Evolutionary conservation across 2,113 vertebrate species (phyloP).

Genomic region (Antigone vipio): DNA sequence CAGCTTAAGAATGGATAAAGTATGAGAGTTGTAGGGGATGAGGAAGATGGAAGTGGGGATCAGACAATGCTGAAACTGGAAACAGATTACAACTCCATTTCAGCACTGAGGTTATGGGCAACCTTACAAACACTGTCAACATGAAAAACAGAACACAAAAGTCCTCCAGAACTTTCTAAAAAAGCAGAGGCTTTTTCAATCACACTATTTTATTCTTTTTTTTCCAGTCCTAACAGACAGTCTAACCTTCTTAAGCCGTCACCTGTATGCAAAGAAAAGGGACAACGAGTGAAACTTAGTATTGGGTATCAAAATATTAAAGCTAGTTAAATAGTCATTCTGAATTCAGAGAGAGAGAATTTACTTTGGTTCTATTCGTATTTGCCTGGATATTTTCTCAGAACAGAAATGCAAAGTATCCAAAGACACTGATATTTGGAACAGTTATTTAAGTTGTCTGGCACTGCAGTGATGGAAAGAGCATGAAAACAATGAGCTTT

Average conservation of each 20-base stretch:
- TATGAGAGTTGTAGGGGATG: not conserved
- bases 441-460: conserved; percentile 22
- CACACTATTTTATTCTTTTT: not conserved
- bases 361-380: conserved; percentile 57
- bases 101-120: not conserved
- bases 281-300: not conserved
- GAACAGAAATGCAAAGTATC: conserved; percentile 46
- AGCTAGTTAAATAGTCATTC: conserved; percentile 59
- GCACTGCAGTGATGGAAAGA: not conserved
- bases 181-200: not conserved
- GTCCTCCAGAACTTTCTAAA: not conserved
- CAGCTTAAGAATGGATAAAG: not conserved
- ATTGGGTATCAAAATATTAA: conserved; percentile 45
- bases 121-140: not conserved
- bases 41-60: not conserved
- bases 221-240: not conserved
- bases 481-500: conserved; percentile 29
- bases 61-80: not conserved
- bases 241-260: not conserved
- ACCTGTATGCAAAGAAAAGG: not conserved
- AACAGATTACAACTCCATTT: not conserved
- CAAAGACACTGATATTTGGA: conserved; percentile 55
- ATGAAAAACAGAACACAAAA: not conserved
- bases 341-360: conserved; percentile 30
- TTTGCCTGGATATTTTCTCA: conserved; percentile 60